Conservation (phyloP, 2,113 vertebrate species). For the Poecile atricapillus region DNA sequence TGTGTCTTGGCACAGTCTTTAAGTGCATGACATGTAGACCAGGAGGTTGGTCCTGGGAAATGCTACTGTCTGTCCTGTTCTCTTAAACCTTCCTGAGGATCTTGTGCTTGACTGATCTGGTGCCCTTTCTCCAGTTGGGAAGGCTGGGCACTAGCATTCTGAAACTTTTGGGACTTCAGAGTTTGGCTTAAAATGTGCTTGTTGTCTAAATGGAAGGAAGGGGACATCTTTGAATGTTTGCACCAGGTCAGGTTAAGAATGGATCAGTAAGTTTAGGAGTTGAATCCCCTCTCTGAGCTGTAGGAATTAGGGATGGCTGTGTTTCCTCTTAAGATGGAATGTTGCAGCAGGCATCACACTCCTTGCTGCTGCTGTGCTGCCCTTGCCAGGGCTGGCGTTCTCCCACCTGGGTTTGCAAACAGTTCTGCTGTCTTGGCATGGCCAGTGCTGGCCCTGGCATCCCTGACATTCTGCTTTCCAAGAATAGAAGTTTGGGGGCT, state of each 20-base stretch:
- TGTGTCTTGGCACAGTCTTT: background rate
- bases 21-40: background rate
- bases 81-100: background rate
- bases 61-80: background rate
- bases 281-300: background rate
- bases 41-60: background rate
- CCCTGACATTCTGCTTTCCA: background rate
- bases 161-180: background rate
- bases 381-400: background rate
- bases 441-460: background rate
- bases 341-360: background rate
- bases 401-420: background rate
- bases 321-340: background rate
- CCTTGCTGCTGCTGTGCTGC: background rate
- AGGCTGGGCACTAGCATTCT: background rate
- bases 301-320: background rate
- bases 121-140: background rate
- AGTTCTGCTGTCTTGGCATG: background rate
- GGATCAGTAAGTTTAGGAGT: background rate
- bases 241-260: background rate
- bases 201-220: background rate
- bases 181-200: background rate
- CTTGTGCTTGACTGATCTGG: background rate
- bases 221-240: background rate
- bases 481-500: background rate